Percentiles rank a stretch among this genome's conserved stretches.
Conservation (phyloP, 2,113 vertebrate genomes). For the Gymnogyps californianus region DNA sequence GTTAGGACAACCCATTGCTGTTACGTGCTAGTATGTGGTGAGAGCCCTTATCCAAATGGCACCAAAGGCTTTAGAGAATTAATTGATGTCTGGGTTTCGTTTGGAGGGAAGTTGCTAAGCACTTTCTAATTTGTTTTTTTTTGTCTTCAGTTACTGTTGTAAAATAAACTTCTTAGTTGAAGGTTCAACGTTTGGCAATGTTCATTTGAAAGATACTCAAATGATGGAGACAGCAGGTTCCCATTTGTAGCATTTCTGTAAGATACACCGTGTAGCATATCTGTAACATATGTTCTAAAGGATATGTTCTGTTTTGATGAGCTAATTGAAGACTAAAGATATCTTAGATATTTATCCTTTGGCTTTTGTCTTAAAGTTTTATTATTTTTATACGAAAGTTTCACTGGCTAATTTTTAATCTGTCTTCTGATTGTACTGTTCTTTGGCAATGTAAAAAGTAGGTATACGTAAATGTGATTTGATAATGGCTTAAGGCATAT, state of each 20-base stretch:
- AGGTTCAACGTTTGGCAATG: neutral
- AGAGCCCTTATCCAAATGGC: neutral
- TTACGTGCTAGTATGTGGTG: neutral
- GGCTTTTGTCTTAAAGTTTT: slow-evolving; percentile 74
- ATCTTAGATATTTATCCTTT: slow-evolving; percentile 77
- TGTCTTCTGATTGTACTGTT: slow-evolving; percentile 67
- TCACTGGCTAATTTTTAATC: slow-evolving; percentile 74
- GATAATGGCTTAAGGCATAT: slow-evolving; percentile 38
- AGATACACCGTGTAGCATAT: slow-evolving; percentile 57
- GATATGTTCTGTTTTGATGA: slow-evolving; percentile 48
- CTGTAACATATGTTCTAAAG: slow-evolving; percentile 67
- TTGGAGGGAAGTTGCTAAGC: slow-evolving; percentile 35
- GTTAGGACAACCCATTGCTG: neutral
- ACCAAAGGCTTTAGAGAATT: slow-evolving; percentile 40
- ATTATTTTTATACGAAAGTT: slow-evolving; percentile 79
- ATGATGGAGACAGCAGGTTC: slow-evolving; percentile 36
- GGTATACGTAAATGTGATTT: neutral
- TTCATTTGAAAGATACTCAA: slow-evolving; percentile 4
- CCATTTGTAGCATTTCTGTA: slow-evolving; percentile 59
- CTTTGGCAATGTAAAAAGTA: slow-evolving; percentile 54
- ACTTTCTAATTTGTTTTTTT: neutral
- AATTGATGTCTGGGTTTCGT: neutral
- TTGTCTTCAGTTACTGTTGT: slow-evolving; percentile 8
- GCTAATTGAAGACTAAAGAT: slow-evolving; percentile 69
- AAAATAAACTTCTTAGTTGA: slow-evolving; percentile 34